These are phyloP conservation scores for Labia minor DNA, from an alignment of 2,888 invertebrate species.

Conservation along the genomic window DNA sequence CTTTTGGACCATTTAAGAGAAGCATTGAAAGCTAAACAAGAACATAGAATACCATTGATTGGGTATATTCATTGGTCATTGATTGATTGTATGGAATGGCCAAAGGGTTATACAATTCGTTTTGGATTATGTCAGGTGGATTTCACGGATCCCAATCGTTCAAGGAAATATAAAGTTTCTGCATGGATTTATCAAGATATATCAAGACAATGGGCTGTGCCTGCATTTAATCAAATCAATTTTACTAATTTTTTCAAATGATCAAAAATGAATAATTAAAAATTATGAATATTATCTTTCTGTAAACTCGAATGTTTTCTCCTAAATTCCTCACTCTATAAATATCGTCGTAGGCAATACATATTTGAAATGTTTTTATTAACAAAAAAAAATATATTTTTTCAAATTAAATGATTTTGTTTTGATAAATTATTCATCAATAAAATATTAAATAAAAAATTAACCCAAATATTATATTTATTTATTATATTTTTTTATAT, in stretches of 20 bases:
- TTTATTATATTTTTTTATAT: no score
- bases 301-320: no score
- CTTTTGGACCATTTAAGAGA: conserved; percentile 36
- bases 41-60: conserved; percentile 42
- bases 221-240: not conserved
- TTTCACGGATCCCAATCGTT: conserved; percentile 52
- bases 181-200: conserved; percentile 40
- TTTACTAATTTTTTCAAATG: no score
- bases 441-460: no score
- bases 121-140: conserved; percentile 64
- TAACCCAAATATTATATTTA: no score
- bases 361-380: no score
- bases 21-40: conserved; percentile 41
- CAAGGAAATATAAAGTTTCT: conserved; percentile 56
- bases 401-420: no score
- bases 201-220: not conserved
- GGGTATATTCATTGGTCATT: conserved; percentile 53
- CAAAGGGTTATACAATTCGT: conserved; percentile 49
- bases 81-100: conserved; percentile 55
- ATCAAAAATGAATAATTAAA: no score
- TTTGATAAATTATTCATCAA: no score
- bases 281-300: no score
- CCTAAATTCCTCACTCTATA: not conserved
- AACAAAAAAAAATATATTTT: no score
- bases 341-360: no score